Evolutionary conservation across 2,113 vertebrate genomes (phyloP), one percentile per base, ranked within the genome.

Genomic region (Pterocles burchelli): DNA sequence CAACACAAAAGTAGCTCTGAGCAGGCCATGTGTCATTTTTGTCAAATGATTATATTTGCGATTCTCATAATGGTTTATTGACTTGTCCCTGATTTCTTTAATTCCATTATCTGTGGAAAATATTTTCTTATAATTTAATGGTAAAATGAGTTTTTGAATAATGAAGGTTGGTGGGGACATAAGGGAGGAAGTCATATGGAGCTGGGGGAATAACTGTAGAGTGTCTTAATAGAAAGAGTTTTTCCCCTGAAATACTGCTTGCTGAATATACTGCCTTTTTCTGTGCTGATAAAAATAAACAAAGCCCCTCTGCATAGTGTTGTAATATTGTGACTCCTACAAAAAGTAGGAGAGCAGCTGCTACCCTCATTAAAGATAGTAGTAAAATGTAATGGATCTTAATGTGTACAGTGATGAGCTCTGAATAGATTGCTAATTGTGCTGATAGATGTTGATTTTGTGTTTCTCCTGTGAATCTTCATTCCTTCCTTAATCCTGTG

Each of bases 131-230:
- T 49, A 88, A 95, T 87, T 77, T 95, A 94, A 89, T 85, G 36
- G 38, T 73, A 95, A 97, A 84, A 93, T 78, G 63, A 94, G 26
- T 34, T 95, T 96, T 96, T 96, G 57, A 96, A 95, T 95, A 96
- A 97, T 48, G 81, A 94, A 88, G 89, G 95, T 34, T 91, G 90
- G 57, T 36, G 59, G 75, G 89, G 52, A 95, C 14, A 22, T 80
- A 71, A 88, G 48, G 46, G 19, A 88, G 49, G 48, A 97, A 93
- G 54, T 68, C 83, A 77, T 36, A 85, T 8, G 77, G 91, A 95
- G 59, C 10, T 10, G 74, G 7, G 11, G 63, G 33, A 92, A 88
- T 94, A 95, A 96, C 4, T 90, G 93, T 95, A 91, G 38, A 92
- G 33, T 49, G 73, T 92, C 62, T 49, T 49, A 80, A 71, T 17